A percentile compares a stretch with the other conserved stretches of the same genome.
These are phyloP conservation scores for Agrypnus murinus DNA, from an alignment of 2,888 invertebrate species.

Conservation along the genomic window DNA sequence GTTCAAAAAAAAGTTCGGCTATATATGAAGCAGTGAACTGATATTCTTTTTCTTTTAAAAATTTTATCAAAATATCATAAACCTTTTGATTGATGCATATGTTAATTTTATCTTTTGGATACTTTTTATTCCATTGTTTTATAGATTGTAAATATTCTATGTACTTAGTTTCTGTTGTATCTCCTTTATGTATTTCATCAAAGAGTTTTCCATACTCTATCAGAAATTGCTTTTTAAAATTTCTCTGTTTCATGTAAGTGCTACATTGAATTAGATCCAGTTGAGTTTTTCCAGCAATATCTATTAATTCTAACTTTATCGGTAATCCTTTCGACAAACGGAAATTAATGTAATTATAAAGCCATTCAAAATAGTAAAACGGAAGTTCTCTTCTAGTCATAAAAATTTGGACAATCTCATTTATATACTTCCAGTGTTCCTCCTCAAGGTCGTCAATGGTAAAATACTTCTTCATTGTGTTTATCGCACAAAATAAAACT, in stretches of 20 bases:
- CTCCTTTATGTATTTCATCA: background rate
- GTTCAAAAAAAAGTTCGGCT: no score
- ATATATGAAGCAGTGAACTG: no score
- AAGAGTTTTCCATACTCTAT: background rate
- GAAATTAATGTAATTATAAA: slow-evolving; percentile 7
- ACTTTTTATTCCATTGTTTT: slow-evolving; percentile 26
- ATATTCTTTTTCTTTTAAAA: no score
- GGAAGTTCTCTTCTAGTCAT: background rate
- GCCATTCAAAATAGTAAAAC: slow-evolving; percentile 9
- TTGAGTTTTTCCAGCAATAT: background rate
- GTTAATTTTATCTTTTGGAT: slow-evolving; percentile 29
- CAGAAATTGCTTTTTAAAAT: slow-evolving; percentile 11
- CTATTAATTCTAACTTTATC: background rate
- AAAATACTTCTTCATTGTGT: slow-evolving; percentile 6
- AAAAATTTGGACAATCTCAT: slow-evolving; percentile 10
- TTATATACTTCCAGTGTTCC: slow-evolving; percentile 30
- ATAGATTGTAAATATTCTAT: slow-evolving; percentile 11
- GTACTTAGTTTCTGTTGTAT: background rate
- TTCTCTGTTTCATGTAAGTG: background rate
- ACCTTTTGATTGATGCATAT: background rate
- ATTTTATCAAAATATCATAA: no score
- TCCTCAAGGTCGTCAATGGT: background rate
- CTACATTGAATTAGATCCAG: no score
- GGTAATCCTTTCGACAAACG: slow-evolving; percentile 8
- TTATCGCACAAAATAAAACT: slow-evolving; percentile 18